Conservation (phyloP, 1,140 invertebrate genomes). For the Drosophila insularis region DNA sequence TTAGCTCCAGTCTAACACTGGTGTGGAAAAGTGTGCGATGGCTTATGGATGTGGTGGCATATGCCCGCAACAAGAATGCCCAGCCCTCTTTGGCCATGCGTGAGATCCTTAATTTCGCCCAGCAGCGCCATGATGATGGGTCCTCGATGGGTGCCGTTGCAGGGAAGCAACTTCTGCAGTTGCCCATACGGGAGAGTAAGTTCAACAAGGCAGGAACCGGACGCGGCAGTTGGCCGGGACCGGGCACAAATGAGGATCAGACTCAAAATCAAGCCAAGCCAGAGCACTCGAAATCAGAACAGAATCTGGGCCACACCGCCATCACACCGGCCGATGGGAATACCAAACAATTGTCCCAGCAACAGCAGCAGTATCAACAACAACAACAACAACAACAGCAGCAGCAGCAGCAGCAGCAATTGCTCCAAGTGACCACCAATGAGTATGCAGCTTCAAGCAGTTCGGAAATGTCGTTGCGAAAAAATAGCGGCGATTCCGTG, state of each 20-base stretch:
- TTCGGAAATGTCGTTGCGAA: conserved; percentile 84
- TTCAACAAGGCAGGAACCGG: conserved; percentile 89
- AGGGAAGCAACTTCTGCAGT: conserved; percentile 85
- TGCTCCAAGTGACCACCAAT: conserved; percentile 84
- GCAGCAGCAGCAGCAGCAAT: conserved; percentile 80
- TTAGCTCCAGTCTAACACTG: conserved; percentile 90
- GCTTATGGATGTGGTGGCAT: conserved; percentile 96
- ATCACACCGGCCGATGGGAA: conserved; percentile 41
- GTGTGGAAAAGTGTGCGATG: conserved; percentile 97
- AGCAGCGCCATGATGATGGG: conserved; percentile 34
- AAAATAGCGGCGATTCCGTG: conserved; percentile 86
- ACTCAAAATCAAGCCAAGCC: conserved; percentile 73
- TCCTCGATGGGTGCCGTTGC: conserved; percentile 23
- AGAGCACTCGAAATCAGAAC: conserved; percentile 92
- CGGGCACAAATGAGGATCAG: conserved; percentile 84
- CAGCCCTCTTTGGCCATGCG: conserved; percentile 65
- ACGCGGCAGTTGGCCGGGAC: conserved; percentile 92
- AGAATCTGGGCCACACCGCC: conserved; percentile 86
- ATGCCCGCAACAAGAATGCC: conserved; percentile 91
- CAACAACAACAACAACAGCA: conserved; percentile 31
- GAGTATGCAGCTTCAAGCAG: conserved; percentile 55
- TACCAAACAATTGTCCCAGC: conserved; percentile 14
- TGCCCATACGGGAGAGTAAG: conserved; percentile 88
- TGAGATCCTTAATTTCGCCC: conserved; percentile 69
- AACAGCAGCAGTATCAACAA: background rate